Evolutionary conservation across 1,140 invertebrate genomes (phyloP).

Genomic region (Brachionus sp.): DNA sequence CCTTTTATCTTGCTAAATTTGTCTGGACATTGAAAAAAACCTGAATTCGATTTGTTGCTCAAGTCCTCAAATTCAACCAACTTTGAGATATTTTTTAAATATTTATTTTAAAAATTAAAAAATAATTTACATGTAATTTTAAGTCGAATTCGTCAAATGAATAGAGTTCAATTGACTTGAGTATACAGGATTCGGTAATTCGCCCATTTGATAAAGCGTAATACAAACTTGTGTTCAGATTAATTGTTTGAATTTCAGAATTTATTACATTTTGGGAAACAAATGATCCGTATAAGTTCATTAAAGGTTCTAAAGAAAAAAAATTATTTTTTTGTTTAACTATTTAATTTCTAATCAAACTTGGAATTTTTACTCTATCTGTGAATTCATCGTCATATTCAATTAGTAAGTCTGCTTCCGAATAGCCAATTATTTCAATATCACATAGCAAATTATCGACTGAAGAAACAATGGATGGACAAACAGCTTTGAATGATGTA

Average conservation of each 20-base stretch:
- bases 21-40: background rate
- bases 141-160: background rate
- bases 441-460: background rate
- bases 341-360: background rate
- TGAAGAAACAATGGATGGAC: background rate
- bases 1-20: background rate
- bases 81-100: background rate
- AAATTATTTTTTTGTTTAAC: background rate
- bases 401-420: background rate
- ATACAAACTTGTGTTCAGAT: background rate
- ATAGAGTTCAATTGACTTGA: conserved; percentile 11
- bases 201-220: background rate
- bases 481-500: background rate
- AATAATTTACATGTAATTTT: conserved; percentile 5
- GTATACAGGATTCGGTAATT: background rate
- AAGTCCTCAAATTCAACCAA: background rate
- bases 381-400: background rate
- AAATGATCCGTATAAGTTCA: background rate
- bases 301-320: background rate
- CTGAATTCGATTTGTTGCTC: background rate
- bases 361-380: background rate
- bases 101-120: background rate
- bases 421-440: background rate
- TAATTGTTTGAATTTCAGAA: background rate
- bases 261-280: background rate